Evolutionary conservation across 2,888 invertebrate genomes (phyloP).

Genomic region (Scrobipalpa costella): DNA sequence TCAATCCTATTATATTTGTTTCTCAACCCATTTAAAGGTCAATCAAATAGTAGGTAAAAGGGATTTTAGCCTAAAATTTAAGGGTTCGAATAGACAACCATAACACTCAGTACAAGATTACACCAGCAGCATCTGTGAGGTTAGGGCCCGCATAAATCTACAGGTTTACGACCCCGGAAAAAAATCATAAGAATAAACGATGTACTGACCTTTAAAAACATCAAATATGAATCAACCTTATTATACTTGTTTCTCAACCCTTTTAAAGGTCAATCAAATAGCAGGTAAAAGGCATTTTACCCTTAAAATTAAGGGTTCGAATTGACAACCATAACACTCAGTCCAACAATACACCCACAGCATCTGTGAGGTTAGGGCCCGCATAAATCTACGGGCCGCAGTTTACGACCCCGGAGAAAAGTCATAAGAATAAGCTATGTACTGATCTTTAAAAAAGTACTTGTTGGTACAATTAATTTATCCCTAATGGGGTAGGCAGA

Average conservation of each 20-base stretch:
- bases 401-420: neutral
- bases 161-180: conserved; percentile 27
- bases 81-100: too few species aligned
- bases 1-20: too few species aligned
- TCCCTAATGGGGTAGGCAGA: too few species aligned
- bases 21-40: too few species aligned
- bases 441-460: neutral
- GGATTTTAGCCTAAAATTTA: too few species aligned
- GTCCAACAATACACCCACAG: conserved; percentile 25
- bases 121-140: conserved; percentile 43
- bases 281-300: too few species aligned
- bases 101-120: neutral
- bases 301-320: too few species aligned
- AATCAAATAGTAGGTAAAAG: too few species aligned
- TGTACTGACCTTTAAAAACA: neutral
- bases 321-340: neutral
- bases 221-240: too few species aligned
- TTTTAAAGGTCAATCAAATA: too few species aligned
- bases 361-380: conserved; percentile 46
- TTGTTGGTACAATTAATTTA: neutral
- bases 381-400: conserved; percentile 48
- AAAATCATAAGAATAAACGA: neutral
- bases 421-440: neutral
- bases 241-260: too few species aligned
- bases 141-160: conserved; percentile 49